Percentiles rank a stretch among this genome's conserved stretches.
phyloP scores from a whole-genome alignment of 2,113 vertebrate species.

The Enhydra lutris region DNA sequence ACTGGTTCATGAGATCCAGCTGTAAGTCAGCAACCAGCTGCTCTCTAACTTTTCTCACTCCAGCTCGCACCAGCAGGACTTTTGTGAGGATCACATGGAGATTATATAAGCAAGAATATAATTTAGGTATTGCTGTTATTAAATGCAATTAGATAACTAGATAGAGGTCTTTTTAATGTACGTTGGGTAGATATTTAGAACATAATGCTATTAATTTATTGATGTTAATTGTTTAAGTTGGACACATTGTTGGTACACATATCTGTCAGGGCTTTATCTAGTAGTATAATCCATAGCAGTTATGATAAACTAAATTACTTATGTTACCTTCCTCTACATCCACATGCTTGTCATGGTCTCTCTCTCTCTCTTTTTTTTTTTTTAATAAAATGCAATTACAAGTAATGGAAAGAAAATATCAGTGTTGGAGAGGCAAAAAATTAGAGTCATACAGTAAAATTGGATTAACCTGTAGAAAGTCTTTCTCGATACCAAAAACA shows the following conservation, averaged over 20 bases:
- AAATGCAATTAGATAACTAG: neutral
- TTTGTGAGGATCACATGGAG: neutral
- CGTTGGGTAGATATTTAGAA: neutral
- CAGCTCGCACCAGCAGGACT: neutral
- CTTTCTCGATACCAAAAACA: neutral
- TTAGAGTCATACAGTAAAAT: neutral
- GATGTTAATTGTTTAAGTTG: neutral
- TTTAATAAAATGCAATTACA: slow-evolving; percentile 9
- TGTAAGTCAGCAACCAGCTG: neutral
- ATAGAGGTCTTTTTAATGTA: neutral
- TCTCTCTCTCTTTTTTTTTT: neutral
- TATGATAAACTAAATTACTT: neutral
- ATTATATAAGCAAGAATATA: neutral
- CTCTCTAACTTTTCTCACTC: neutral
- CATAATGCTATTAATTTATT: neutral
- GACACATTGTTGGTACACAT: neutral
- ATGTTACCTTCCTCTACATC: neutral
- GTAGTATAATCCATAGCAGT: neutral
- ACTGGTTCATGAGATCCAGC: neutral
- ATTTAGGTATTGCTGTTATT: neutral
- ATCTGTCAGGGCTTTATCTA: neutral
- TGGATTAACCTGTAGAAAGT: neutral
- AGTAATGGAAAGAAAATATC: slow-evolving; percentile 27
- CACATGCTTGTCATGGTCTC: neutral
- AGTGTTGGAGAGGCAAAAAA: neutral